A percentile compares a stretch with the other conserved stretches of the same genome.
phyloP scores from a whole-genome alignment of 2,797 vertebrate species.

The Eulemur rubriventer region DNA sequence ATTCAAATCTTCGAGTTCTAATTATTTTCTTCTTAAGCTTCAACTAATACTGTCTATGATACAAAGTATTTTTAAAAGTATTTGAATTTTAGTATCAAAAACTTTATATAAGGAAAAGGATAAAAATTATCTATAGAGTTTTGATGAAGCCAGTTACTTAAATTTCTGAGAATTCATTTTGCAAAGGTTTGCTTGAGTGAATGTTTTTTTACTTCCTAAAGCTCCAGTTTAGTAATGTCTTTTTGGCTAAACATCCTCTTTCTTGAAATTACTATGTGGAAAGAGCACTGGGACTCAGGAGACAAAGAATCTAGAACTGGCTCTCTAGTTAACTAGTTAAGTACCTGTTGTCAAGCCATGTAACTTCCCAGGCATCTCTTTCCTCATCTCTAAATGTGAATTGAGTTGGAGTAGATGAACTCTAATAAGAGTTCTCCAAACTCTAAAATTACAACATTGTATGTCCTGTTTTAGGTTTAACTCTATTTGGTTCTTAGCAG shows the following conservation, averaged over 20 bases:
- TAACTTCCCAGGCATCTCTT: slow-evolving; percentile 3
- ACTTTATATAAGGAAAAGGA: neutral
- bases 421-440: neutral
- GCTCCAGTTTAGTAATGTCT: slow-evolving; percentile 8
- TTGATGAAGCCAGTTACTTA: slow-evolving; percentile 45
- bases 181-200: neutral
- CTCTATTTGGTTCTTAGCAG: neutral
- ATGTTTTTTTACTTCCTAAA: slow-evolving; percentile 20
- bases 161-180: slow-evolving; percentile 54
- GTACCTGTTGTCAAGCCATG: slow-evolving; percentile 8
- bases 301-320: neutral
- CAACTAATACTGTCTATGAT: neutral
- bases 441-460: neutral
- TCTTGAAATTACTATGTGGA: slow-evolving; percentile 44
- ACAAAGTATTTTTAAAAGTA: slow-evolving; percentile 12
- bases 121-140: slow-evolving; percentile 4
- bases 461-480: slow-evolving; percentile 15
- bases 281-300: slow-evolving; percentile 10
- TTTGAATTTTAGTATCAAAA: slow-evolving; percentile 34
- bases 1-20: neutral
- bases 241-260: neutral
- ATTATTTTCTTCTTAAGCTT: slow-evolving; percentile 45
- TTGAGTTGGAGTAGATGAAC: neutral
- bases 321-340: neutral
- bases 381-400: neutral